Conservation (phyloP, 2,888 invertebrate species). For the Pterostichus madidus region DNA sequence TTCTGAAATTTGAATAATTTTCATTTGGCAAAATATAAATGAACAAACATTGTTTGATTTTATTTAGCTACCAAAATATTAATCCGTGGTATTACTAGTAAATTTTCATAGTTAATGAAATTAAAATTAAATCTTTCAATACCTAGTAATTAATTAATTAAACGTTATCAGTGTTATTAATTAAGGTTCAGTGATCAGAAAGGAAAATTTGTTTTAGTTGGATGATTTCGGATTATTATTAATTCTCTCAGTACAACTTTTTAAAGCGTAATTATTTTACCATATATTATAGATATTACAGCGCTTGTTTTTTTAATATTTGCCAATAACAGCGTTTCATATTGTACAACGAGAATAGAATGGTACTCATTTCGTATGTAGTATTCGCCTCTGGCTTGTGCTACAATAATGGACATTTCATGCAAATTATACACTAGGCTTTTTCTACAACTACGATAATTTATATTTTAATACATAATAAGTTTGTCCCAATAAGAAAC, state of each 20-base stretch:
- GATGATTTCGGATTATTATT: neutral
- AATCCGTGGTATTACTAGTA: conserved; percentile 5
- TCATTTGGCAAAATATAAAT: neutral
- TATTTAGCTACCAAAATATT: neutral
- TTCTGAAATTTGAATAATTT: conserved; percentile 29
- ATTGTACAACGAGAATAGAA: too few relatives aligned
- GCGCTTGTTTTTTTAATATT: too few relatives aligned
- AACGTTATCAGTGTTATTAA: conserved; percentile 30
- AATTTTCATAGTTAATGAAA: conserved; percentile 14
- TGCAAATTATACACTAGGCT: too few relatives aligned
- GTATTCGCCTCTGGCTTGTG: too few relatives aligned
- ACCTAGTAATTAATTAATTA: conserved; percentile 37
- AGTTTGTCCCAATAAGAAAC: too few relatives aligned
- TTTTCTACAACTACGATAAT: too few relatives aligned
- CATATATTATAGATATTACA: too few relatives aligned
- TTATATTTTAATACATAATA: too few relatives aligned
- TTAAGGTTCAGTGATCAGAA: neutral
- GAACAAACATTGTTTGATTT: neutral
- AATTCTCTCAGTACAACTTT: neutral
- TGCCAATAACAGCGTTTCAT: too few relatives aligned
- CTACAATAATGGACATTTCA: too few relatives aligned
- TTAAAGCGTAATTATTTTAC: neutral
- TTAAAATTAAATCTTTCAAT: conserved; percentile 34
- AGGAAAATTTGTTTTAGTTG: conserved; percentile 9
- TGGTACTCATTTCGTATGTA: too few relatives aligned